These are phyloP conservation scores for Hirtodrosophila trivittata DNA, from an alignment of 2,888 invertebrate species.

Conservation along the genomic window DNA sequence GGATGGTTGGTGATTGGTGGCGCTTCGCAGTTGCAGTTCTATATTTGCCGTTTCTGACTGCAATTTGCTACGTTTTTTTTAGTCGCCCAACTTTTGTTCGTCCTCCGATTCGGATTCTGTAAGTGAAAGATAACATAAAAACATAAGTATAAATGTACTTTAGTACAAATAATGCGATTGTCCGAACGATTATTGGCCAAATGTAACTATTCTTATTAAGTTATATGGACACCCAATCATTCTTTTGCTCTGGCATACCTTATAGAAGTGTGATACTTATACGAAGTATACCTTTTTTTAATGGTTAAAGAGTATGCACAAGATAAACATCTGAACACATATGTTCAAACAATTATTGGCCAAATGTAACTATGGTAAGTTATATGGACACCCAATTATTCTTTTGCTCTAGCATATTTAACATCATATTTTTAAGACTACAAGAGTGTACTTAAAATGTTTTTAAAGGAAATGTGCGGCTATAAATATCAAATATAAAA, in stretches of 20 bases:
- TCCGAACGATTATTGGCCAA: slow-evolving; percentile 77
- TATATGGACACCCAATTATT: slow-evolving; percentile 78
- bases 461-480: slow-evolving; percentile 35
- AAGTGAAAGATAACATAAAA: slow-evolving; percentile 24
- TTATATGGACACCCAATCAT: slow-evolving; percentile 78
- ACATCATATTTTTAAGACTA: slow-evolving; percentile 24
- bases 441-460: slow-evolving; percentile 25
- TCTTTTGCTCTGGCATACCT: slow-evolving; percentile 64
- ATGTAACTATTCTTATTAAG: slow-evolving; percentile 60
- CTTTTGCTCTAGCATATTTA: slow-evolving; percentile 67
- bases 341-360: slow-evolving; percentile 76
- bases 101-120: slow-evolving; percentile 84
- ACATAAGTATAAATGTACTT: background rate
- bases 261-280: slow-evolving; percentile 12
- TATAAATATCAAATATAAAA: slow-evolving; percentile 7
- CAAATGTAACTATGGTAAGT: slow-evolving; percentile 68
- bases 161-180: slow-evolving; percentile 18
- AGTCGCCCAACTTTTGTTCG: slow-evolving; percentile 81
- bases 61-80: too few species aligned
- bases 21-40: slow-evolving; percentile 4
- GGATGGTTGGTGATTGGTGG: slow-evolving; percentile 17
- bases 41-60: too few species aligned
- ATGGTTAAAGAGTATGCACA: background rate
- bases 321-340: background rate
- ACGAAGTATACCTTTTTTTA: background rate